Evolutionary conservation across 2,888 invertebrate genomes (phyloP).

Genomic region (Myopa testacea): DNA sequence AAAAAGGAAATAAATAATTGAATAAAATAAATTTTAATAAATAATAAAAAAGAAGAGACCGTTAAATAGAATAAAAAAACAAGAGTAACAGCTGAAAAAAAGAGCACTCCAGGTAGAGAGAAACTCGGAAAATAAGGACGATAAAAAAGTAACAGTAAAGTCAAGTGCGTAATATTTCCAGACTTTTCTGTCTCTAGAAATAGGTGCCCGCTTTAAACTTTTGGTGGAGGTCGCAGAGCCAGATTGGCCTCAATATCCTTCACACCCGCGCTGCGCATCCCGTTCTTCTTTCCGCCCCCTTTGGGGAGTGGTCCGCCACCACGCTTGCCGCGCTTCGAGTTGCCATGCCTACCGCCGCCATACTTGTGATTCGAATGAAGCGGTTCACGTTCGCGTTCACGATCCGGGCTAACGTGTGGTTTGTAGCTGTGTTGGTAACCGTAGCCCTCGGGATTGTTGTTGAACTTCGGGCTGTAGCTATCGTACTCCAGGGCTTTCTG

Average conservation of each 20-base stretch:
- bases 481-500: constrained; percentile 57
- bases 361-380: constrained; percentile 45
- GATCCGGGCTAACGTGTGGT: constrained; percentile 40
- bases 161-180: background rate
- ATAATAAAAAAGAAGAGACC: background rate
- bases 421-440: constrained; percentile 66
- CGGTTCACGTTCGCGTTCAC: constrained; percentile 29
- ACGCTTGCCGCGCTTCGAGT: constrained; percentile 62
- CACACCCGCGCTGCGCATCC: constrained; percentile 41
- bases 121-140: too few species aligned
- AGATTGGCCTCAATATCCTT: constrained; percentile 64
- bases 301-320: constrained; percentile 53
- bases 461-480: constrained; percentile 66
- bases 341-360: constrained; percentile 49
- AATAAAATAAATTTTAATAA: constrained; percentile 2
- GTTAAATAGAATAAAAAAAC: background rate
- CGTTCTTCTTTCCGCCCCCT: constrained; percentile 46
- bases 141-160: background rate
- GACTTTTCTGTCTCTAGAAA: background rate
- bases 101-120: background rate
- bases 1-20: constrained; percentile 19
- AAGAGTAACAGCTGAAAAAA: background rate
- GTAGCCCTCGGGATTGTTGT: constrained; percentile 67
- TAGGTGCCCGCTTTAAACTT: constrained; percentile 39
- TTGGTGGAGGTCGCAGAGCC: constrained; percentile 66